A percentile compares a stretch with the other conserved stretches of the same genome.
These are phyloP conservation scores for Melitaea athalia DNA, from an alignment of 2,888 invertebrate species.

Conservation along the genomic window DNA sequence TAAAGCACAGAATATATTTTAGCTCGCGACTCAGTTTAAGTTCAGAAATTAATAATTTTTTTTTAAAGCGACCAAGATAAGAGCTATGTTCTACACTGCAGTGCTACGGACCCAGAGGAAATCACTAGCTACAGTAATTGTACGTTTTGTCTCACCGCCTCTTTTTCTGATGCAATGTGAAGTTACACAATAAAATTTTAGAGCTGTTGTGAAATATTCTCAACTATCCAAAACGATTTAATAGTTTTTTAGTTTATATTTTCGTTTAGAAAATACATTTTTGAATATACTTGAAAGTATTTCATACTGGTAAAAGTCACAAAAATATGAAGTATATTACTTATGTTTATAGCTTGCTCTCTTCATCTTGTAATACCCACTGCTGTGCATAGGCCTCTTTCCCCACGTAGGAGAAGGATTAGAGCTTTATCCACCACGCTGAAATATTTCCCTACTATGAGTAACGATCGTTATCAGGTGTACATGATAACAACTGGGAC, in stretches of 20 bases:
- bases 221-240: neutral
- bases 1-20: constrained; percentile 35
- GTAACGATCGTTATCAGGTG: no score
- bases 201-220: constrained; percentile 17
- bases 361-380: no score
- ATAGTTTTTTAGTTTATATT: neutral
- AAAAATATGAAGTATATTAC: no score
- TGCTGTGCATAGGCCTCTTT: no score
- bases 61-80: constrained; percentile 35
- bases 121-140: constrained; percentile 70
- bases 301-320: no score
- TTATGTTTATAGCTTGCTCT: no score
- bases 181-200: constrained; percentile 43
- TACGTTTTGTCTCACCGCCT: constrained; percentile 55
- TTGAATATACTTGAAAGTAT: no score
- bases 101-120: constrained; percentile 58
- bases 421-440: no score
- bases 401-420: no score
- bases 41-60: constrained; percentile 46
- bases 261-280: no score
- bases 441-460: no score
- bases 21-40: constrained; percentile 34
- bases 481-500: no score
- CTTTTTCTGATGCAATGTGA: constrained; percentile 43
- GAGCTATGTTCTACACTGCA: constrained; percentile 41